phyloP scores from a whole-genome alignment of 2,113 vertebrate species.

The Microtus montanus region DNA sequence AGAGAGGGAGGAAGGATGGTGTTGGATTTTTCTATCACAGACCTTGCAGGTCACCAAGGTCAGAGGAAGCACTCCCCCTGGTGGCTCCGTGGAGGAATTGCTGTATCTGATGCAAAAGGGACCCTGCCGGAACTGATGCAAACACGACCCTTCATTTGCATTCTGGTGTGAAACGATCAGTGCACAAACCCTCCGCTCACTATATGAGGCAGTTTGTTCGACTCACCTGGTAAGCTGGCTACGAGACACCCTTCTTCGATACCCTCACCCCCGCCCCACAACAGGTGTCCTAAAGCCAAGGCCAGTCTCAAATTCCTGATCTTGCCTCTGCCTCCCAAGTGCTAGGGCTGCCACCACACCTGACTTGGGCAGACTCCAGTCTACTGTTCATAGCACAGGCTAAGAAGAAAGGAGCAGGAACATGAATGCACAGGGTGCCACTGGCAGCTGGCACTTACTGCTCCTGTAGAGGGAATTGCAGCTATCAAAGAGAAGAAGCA shows the following conservation, averaged over 20 bases:
- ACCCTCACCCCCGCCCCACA: fast-evolving
- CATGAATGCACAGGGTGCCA: neutral
- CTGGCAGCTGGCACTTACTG: no score
- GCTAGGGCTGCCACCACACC: neutral
- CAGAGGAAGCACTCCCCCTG: neutral
- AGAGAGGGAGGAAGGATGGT: neutral
- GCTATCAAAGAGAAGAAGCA: neutral
- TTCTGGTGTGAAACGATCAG: no score
- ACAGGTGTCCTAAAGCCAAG: neutral
- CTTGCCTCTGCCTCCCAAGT: neutral
- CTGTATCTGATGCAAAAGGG: neutral
- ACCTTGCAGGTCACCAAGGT: no score
- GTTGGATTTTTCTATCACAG: neutral
- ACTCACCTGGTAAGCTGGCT: neutral
- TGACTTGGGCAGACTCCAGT: neutral
- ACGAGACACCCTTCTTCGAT: neutral
- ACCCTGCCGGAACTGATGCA: no score
- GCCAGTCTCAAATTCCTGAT: neutral
- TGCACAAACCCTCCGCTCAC: neutral
- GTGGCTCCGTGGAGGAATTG: neutral
- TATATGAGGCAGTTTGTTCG: neutral
- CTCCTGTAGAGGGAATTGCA: neutral
- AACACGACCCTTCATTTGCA: neutral
- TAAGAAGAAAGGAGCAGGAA: neutral
- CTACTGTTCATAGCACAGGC: neutral